Base-by-base conservation (phyloP, 2,113 vertebrate species). In the Rhinogobius similis region DNA sequence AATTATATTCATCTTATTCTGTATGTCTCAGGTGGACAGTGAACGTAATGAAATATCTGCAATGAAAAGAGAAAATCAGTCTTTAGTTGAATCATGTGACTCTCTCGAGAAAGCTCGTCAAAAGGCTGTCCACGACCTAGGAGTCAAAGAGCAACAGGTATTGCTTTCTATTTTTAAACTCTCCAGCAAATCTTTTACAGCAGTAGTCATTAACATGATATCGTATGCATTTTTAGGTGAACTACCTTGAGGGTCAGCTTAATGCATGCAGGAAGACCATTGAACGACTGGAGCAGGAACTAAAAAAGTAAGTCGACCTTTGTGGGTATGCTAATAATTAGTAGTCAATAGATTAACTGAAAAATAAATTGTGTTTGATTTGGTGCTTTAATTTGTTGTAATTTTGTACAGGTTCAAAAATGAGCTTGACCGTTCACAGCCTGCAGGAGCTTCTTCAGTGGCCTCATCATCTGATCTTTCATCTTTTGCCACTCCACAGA, bases 51-150 rank as follows among this genome's bases (percentile, higher is more conserved):
- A 97, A 83, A 89, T 83, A 0, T 79, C 92, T 43, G 90, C 86
- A 65, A 72, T 97, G 12, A 97, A 98, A 86, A 94, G 94, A 73
- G 96, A 98, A 83, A 96, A 96, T 72, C 96, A 97, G 86, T 93
- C 89, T 53, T 73, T 98, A 65, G 83, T 96, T 58, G 96, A 98
- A 85, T 93, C 94, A 2, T 98, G 96, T 82, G 96, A 97, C 69
- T 93, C 67, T 81, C 76, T 96, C 81, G 95, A 98, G 74, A 98
- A 95, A 84, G 77, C 90, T 23, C 95, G 91, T 64, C 95, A 97
- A 87, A 97, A 95, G 86, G 86, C 90, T 20, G 81, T 81, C 48
- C 94, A 96, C 73, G 96, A 97, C 41, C 93, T 97, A 21, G 95
- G 96, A 69, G 84, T 95, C 18, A 97, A 96, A 77, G 96, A 98